Evolutionary conservation across 2,113 vertebrate genomes (phyloP).

Genomic region (Oncorhynchus mykiss): DNA sequence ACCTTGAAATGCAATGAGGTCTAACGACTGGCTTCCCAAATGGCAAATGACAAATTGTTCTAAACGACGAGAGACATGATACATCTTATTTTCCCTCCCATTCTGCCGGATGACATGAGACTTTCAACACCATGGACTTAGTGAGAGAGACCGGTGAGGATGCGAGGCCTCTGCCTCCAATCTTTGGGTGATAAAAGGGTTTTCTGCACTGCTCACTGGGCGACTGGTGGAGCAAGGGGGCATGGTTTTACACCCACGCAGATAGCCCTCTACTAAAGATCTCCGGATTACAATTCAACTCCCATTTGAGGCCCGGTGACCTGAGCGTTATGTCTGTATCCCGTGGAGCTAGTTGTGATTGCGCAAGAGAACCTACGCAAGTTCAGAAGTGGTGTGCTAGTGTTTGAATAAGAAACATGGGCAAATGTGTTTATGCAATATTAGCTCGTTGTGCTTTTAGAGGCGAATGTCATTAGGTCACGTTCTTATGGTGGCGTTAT

Average conservation of each 20-base stretch:
- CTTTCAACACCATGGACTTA: constrained; percentile 55
- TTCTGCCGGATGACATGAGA: constrained; percentile 41
- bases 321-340: constrained; percentile 17
- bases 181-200: constrained; percentile 36
- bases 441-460: not conserved
- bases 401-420: not conserved
- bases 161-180: constrained; percentile 25
- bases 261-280: constrained; percentile 36
- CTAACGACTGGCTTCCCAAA: constrained; percentile 50
- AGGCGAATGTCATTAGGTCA: not conserved
- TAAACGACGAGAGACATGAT: constrained; percentile 12
- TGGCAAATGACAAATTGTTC: constrained; percentile 40
- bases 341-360: constrained; percentile 15
- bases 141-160: not conserved
- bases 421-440: not conserved
- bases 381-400: not conserved
- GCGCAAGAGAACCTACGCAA: not conserved
- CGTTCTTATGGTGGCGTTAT: too few species aligned
- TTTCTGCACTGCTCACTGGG: constrained; percentile 41
- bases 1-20: constrained; percentile 60
- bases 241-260: constrained; percentile 62
- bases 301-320: constrained; percentile 31
- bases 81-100: constrained; percentile 47
- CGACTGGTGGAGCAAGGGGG: constrained; percentile 31
- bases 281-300: constrained; percentile 43